phyloP scores from a whole-genome alignment of 2,113 vertebrate genomes.

The Geococcyx californianus region DNA sequence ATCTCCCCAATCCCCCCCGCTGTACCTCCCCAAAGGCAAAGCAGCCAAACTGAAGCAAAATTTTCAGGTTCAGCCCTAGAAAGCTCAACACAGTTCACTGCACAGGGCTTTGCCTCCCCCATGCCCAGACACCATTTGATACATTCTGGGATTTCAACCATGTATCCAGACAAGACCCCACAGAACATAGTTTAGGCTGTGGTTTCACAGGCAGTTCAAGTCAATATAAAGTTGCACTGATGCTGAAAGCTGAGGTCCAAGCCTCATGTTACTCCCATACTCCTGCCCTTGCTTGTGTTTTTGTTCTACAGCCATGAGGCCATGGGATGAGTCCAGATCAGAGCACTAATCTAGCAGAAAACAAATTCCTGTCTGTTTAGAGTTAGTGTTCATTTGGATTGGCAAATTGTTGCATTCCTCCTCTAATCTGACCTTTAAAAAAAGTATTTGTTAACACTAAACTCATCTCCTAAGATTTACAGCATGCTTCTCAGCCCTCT shows the following conservation, averaged over 20 bases:
- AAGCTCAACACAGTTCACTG: not conserved
- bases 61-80: not conserved
- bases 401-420: slow-evolving; percentile 41
- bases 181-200: not conserved
- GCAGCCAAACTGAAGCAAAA: not conserved
- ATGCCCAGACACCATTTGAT: not conserved
- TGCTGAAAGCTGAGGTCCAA: not conserved
- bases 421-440: slow-evolving; percentile 45
- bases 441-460: slow-evolving; percentile 28
- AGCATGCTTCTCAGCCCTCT: not conserved
- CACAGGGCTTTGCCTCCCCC: not conserved
- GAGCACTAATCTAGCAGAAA: slow-evolving; percentile 19
- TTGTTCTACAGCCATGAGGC: not conserved
- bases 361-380: slow-evolving; percentile 45
- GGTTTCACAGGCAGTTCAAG: not conserved
- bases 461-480: slow-evolving; percentile 17
- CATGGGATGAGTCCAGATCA: slow-evolving; percentile 4
- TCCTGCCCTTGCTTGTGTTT: not conserved
- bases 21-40: accelerated
- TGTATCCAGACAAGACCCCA: not conserved
- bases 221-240: not conserved
- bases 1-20: not conserved
- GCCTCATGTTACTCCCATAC: not conserved
- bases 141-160: not conserved
- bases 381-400: slow-evolving; percentile 26